A percentile compares a stretch with the other conserved stretches of the same genome.
Conservation (phyloP, 2,797 vertebrate genomes). For the Tragopan temminckii region DNA sequence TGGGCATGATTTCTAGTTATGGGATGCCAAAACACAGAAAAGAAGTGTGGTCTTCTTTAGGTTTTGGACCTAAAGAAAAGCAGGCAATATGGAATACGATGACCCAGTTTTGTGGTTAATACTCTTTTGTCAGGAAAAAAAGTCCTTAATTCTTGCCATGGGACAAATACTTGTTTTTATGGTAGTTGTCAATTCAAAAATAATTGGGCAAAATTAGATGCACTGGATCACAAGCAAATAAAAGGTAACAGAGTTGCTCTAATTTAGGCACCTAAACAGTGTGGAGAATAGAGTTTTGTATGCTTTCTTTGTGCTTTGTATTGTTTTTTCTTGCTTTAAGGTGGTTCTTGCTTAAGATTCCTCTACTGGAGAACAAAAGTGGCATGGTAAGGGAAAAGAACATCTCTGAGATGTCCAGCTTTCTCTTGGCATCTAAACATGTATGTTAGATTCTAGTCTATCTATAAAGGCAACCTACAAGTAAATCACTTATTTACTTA, state of each 20-base stretch:
- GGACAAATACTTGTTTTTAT: neutral
- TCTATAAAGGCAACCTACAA: neutral
- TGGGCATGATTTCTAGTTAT: neutral
- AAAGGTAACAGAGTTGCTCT: neutral
- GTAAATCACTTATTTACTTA: neutral
- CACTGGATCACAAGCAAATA: neutral
- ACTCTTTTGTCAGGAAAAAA: neutral
- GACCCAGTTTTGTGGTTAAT: neutral
- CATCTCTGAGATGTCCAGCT: neutral
- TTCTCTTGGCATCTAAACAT: neutral
- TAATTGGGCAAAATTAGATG: neutral
- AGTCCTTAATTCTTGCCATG: neutral
- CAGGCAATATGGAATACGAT: neutral
- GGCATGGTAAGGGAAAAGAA: neutral
- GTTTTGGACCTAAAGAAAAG: neutral
- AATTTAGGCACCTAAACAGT: neutral
- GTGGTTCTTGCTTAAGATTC: neutral
- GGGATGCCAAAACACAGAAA: neutral
- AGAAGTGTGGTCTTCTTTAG: accelerated
- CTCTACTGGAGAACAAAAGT: neutral
- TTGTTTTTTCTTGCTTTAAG: neutral
- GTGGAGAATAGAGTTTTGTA: neutral
- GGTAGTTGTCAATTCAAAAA: neutral
- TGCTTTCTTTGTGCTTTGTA: neutral
- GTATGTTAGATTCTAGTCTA: neutral